These are phyloP conservation scores for Noturus placidus DNA, from an alignment of 2,113 vertebrate genomes.

Conservation along the genomic window DNA sequence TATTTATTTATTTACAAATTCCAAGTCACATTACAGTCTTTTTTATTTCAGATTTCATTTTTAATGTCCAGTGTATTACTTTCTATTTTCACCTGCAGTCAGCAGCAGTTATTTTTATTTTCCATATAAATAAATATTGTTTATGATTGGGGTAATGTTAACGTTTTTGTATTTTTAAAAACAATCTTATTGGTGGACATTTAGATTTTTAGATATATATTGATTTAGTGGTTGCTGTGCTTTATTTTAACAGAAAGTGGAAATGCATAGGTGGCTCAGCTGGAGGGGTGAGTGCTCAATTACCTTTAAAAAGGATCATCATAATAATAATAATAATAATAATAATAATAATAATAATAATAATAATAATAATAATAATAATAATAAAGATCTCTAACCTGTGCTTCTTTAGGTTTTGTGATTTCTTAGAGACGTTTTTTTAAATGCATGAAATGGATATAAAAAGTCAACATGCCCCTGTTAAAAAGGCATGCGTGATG, in stretches of 20 bases:
- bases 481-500: too few species aligned
- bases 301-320: background rate
- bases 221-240: background rate
- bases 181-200: background rate
- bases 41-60: background rate
- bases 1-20: background rate
- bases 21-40: background rate
- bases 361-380: background rate
- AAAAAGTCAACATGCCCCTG: too few species aligned
- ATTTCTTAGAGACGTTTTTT: background rate
- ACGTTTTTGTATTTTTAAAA: background rate
- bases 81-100: background rate
- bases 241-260: conserved; percentile 65
- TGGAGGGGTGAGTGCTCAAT: conserved; percentile 45
- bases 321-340: background rate
- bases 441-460: background rate
- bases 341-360: background rate
- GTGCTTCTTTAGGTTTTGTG: background rate
- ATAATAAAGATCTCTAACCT: background rate
- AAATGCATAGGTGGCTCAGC: conserved; percentile 49
- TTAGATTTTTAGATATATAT: background rate
- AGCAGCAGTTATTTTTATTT: background rate
- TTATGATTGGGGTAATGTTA: background rate
- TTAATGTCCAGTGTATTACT: background rate
- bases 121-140: background rate